A percentile compares a stretch with the other conserved stretches of the same genome.
Conservation (phyloP, 2,113 vertebrate genomes). For the Scomber colias region DNA sequence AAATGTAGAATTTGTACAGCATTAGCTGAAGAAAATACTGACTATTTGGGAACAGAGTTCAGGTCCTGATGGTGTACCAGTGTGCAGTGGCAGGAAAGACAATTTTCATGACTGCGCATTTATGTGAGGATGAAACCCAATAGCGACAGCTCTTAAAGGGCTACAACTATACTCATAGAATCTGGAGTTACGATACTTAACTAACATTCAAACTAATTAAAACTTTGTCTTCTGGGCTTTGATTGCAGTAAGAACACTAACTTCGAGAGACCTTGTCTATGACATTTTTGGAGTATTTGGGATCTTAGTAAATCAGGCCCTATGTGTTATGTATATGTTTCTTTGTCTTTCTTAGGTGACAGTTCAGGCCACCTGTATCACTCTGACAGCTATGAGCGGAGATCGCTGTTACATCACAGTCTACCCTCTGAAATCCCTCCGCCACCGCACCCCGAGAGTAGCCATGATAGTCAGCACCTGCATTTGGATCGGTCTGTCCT, state of each 20-base stretch:
- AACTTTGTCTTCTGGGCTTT: background rate
- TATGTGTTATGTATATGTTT: background rate
- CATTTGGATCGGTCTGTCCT: slow-evolving; percentile 87
- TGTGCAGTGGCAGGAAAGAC: no score
- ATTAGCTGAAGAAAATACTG: no score
- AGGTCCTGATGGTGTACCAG: no score
- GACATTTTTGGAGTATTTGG: background rate
- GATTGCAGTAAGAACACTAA: background rate
- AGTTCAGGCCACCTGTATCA: slow-evolving; percentile 89
- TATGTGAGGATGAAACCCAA: no score
- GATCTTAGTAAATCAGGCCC: no score
- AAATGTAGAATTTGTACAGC: no score
- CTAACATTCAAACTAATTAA: background rate
- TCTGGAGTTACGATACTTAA: no score
- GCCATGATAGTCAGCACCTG: slow-evolving; percentile 89
- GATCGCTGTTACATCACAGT: slow-evolving; percentile 89
- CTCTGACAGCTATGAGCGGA: slow-evolving; percentile 89
- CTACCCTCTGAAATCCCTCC: slow-evolving; percentile 88
- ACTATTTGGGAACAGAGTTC: no score
- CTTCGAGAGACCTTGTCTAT: background rate
- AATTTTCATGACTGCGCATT: no score
- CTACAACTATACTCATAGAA: no score
- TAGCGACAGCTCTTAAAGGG: no score
- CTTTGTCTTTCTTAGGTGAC: slow-evolving; percentile 81
- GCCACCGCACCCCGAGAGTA: slow-evolving; percentile 85